phyloP scores from a whole-genome alignment of 2,113 vertebrate species.

The Panthera tigris region DNA sequence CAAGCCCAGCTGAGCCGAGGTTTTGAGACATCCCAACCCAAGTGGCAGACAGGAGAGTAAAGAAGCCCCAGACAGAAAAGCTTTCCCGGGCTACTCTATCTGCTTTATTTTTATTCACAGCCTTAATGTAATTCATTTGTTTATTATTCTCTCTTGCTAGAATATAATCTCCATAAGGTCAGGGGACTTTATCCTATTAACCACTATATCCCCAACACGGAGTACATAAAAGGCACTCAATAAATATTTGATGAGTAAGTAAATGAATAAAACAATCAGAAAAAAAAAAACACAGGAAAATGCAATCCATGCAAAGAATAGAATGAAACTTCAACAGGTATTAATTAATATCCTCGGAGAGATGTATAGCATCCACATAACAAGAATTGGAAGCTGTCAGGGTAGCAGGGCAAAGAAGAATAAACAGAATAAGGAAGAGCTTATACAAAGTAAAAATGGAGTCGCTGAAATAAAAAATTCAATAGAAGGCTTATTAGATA shows the following conservation, averaged over 20 bases:
- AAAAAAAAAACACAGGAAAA: background rate
- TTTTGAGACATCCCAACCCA: background rate
- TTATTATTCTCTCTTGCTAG: background rate
- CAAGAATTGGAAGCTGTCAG: background rate
- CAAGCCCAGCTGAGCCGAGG: background rate
- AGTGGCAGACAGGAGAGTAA: background rate
- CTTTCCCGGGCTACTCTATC: background rate
- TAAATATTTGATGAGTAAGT: constrained; percentile 12
- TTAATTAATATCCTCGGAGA: background rate
- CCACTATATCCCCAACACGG: background rate
- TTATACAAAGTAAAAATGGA: background rate
- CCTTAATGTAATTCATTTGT: background rate
- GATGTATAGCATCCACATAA: background rate
- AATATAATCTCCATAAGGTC: background rate
- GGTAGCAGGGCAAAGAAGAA: background rate
- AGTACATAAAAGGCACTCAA: background rate
- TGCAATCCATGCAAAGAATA: background rate
- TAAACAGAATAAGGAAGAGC: background rate
- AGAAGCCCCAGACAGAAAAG: background rate
- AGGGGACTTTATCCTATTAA: background rate
- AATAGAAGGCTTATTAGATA: background rate
- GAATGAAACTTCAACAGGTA: background rate
- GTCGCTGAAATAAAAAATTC: background rate
- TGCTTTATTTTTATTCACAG: background rate
- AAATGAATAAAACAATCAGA: constrained; percentile 32